phyloP scores from a whole-genome alignment of 2,888 invertebrate species.

The Scelioninae gen. 2 region DNA sequence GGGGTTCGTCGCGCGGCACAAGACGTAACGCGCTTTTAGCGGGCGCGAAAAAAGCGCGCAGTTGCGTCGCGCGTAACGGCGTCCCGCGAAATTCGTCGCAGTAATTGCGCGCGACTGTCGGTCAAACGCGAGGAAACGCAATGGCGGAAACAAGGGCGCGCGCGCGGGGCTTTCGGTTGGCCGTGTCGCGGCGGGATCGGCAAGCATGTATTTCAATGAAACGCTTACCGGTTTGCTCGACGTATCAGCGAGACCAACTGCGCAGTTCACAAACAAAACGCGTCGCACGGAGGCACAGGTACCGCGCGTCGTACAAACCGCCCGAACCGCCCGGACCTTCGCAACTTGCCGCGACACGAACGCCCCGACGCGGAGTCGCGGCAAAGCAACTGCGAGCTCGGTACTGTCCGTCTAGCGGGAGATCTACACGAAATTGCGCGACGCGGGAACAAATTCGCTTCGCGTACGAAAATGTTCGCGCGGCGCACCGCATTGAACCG shows the following conservation, averaged over 20 bases:
- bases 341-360: constrained; percentile 61
- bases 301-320: constrained; percentile 63
- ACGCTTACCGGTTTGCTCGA: constrained; percentile 72
- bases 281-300: constrained; percentile 64
- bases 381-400: constrained; percentile 37
- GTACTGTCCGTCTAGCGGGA: too few species aligned
- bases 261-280: constrained; percentile 71
- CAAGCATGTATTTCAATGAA: constrained; percentile 8
- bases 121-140: constrained; percentile 9
- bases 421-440: too few species aligned
- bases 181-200: neutral
- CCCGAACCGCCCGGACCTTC: constrained; percentile 65
- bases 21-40: too few species aligned
- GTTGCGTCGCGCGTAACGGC: constrained; percentile 12
- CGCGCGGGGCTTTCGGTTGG: constrained; percentile 11
- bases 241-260: constrained; percentile 71
- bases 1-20: too few species aligned
- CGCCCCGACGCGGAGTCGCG: constrained; percentile 61
- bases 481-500: too few species aligned
- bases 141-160: constrained; percentile 32
- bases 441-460: too few species aligned
- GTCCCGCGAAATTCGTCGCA: constrained; percentile 40
- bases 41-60: constrained; percentile 6
- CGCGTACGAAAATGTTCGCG: too few species aligned
- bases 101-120: constrained; percentile 22